Conservation (phyloP, 2,888 invertebrate genomes). For the Acrocyrtus sp. region DNA sequence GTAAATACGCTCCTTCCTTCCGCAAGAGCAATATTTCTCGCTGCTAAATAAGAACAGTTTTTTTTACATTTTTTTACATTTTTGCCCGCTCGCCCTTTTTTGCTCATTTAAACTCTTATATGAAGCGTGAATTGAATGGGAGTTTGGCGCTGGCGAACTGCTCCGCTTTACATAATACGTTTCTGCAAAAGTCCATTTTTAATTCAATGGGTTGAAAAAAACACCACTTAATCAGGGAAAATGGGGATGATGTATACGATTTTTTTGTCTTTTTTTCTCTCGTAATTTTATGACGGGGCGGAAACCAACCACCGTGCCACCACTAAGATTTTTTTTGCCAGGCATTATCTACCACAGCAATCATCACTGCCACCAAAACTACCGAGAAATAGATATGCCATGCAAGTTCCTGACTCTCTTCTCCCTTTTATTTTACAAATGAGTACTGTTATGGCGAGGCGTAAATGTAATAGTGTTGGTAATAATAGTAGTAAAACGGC, state of each 20-base stretch:
- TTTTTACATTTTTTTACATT: background rate
- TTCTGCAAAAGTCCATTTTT: background rate
- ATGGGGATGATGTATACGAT: conserved; percentile 20
- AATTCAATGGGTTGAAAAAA: background rate
- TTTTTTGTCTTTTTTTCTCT: conserved; percentile 23
- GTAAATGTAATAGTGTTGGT: background rate
- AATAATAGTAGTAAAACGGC: background rate
- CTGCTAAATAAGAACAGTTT: background rate
- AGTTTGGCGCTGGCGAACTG: background rate
- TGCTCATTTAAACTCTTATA: background rate
- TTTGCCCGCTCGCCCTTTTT: too few species aligned
- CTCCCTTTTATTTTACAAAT: background rate
- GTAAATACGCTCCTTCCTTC: too few species aligned
- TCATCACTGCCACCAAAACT: background rate
- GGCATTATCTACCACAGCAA: background rate
- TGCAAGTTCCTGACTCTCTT: background rate
- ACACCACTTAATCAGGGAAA: conserved; percentile 17
- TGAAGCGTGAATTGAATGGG: background rate
- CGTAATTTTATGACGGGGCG: conserved; percentile 22
- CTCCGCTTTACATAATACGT: background rate
- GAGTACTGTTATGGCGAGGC: background rate
- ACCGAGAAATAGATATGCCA: background rate
- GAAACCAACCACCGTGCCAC: conserved; percentile 8
- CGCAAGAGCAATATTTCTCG: background rate
- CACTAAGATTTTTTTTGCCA: background rate